Conservation (phyloP, 2,113 vertebrate species). For the Tor tambroides region DNA sequence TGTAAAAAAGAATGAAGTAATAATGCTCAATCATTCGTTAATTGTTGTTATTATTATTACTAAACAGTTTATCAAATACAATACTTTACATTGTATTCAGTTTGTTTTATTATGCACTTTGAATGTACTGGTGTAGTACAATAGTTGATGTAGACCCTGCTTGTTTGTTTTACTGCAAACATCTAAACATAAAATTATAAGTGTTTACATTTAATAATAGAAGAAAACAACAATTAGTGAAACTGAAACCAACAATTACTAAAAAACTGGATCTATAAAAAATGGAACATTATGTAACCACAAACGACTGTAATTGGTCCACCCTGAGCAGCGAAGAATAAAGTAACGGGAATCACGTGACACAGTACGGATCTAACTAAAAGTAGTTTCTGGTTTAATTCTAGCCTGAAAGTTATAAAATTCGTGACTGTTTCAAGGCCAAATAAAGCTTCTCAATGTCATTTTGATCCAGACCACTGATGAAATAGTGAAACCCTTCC, state of each 20-base stretch:
- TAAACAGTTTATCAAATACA: background rate
- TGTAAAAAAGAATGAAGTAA: background rate
- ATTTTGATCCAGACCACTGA: background rate
- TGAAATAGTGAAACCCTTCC: background rate
- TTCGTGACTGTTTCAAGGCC: background rate
- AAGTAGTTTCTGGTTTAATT: background rate
- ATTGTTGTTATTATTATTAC: background rate
- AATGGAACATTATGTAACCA: background rate
- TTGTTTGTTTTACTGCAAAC: background rate
- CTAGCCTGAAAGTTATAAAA: background rate
- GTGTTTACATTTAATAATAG: background rate
- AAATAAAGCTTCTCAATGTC: background rate
- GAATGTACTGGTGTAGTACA: too few species aligned
- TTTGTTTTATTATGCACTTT: background rate
- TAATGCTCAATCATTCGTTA: background rate
- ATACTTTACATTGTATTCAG: background rate
- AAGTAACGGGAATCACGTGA: background rate
- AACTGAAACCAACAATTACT: background rate
- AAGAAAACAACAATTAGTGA: background rate
- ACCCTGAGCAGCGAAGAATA: background rate
- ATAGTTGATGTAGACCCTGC: background rate
- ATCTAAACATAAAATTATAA: background rate
- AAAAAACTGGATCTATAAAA: background rate
- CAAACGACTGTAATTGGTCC: background rate
- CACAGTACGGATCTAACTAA: background rate